Evolutionary conservation across 2,888 invertebrate species (phyloP), one percentile per base, ranked within the genome.

Genomic region (Idaea aversata): DNA sequence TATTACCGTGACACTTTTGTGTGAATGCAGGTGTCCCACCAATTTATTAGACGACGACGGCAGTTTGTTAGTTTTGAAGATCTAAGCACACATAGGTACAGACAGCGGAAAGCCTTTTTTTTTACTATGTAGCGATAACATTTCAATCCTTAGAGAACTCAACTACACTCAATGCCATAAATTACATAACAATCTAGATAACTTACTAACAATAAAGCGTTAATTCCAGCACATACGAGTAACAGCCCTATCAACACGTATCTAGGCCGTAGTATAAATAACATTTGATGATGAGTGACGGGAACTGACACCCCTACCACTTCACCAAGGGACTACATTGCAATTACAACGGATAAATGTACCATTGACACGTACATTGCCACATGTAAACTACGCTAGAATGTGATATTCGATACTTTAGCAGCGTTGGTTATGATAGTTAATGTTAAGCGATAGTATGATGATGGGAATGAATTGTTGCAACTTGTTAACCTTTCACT

Each of bases 181-280:
- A 36, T n/a, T 61, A 64, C 67, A 62, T 5, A 47, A 6, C 10
- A 10, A 47, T 66, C 57, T 61, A 65, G 59, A 68, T 68, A 59
- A 66, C 64, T 60, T 61, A 15, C 15, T 47, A 65, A 63, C 64
- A 65, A 70, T 69, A 63, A 68, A 67, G 63, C 64, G 59, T 69
- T 68, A 68, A 65, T 65, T 64, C 61, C 16, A 25, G 64, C 35
- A 65, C 61, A 68, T 15, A 15, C 15, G 10, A 59, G 15, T 35
- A 81, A 62, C 85, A 88, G 71, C 88, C 90, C 86, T 88, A 75
- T 62, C 71, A 70, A 68, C 65, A 57, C 71, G 77, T 81, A 89
- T 86, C 75, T 91, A 88, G 90, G 86, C 79, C 91, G 82, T 74
- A 75, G 80, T 86, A 88, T 87, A 88, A 88, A 88, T 88, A 88